phyloP scores from a whole-genome alignment of 2,113 vertebrate genomes.

The Ctenomys sociabilis region DNA sequence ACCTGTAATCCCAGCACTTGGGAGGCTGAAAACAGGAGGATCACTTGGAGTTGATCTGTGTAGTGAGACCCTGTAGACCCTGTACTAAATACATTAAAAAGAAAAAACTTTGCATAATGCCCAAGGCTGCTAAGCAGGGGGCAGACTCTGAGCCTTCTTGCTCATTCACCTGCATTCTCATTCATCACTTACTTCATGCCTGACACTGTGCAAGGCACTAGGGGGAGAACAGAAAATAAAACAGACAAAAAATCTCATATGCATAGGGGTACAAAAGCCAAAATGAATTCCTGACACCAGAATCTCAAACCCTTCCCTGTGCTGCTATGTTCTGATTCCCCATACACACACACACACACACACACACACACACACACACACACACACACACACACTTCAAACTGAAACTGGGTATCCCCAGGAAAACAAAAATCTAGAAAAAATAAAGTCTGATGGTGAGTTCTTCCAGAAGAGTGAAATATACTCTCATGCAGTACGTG shows the following conservation, averaged over 20 bases:
- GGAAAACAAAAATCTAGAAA: conserved; percentile 49
- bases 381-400: background rate
- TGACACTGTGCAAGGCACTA: background rate
- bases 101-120: background rate
- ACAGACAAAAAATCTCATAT: background rate
- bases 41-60: too few species aligned
- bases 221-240: background rate
- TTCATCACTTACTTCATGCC: background rate
- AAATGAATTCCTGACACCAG: background rate
- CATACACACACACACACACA: background rate
- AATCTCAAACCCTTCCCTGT: background rate
- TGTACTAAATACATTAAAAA: too few species aligned
- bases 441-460: conserved; percentile 42
- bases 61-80: too few species aligned
- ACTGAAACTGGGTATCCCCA: background rate
- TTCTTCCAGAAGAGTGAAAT: conserved; percentile 32
- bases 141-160: background rate
- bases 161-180: background rate
- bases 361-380: background rate
- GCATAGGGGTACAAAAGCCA: background rate
- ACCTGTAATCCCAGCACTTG: too few species aligned
- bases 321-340: background rate
- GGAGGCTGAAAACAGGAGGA: too few species aligned
- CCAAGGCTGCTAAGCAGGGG: background rate
- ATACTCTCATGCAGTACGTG: conserved; percentile 18